Evolutionary conservation across 1,140 invertebrate species (phyloP), one percentile per base, ranked within the genome.

Genomic region (Dreissena polymorpha): DNA sequence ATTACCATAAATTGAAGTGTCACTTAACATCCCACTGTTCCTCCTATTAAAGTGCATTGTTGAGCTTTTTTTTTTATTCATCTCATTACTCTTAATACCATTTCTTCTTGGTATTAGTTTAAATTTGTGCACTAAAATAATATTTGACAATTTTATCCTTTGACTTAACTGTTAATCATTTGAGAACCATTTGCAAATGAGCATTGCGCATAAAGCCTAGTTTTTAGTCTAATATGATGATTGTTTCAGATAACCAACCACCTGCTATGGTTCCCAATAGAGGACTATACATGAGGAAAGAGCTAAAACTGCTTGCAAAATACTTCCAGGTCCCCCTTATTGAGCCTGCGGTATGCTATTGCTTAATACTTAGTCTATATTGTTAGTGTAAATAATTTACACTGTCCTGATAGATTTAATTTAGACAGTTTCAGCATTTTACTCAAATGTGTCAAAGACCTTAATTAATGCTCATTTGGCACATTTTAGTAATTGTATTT

Each of bases 261-360:
- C 92, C 93, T 18, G 92, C 88, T 55, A 84, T 91, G 64, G 87
- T 91, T 27, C 88, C 90, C 23, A 87, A 69, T 57, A 94, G 93
- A 85, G 91, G 71, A n/a, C 57, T 75, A 0, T 93, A 94, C 82
- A 91, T 94, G 91, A 25, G 85, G 10, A 83, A 88, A 70, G 93
- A 94, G 82, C 78, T 93, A 55, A 53, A 75, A 25, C 85, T 91
- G 72, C 76, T 92, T 16, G 74, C 82, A n/a, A 76, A 89, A 53
- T 93, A 93, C 80, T 93, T 90, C 78, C 68, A 91, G 64, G 82
- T 94, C 27, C 93, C 93, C 10, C 10, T 93, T 7, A 89, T 86
- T 25, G n/a, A 87, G n/a, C 93, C 93, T 29, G 68, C 85, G 73
- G 93, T 93, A 87, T n/a, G n/a, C n/a, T n/a, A n/a, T n/a, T n/a